phyloP scores from a whole-genome alignment of 2,797 vertebrate species.

The Selene dorsalis region DNA sequence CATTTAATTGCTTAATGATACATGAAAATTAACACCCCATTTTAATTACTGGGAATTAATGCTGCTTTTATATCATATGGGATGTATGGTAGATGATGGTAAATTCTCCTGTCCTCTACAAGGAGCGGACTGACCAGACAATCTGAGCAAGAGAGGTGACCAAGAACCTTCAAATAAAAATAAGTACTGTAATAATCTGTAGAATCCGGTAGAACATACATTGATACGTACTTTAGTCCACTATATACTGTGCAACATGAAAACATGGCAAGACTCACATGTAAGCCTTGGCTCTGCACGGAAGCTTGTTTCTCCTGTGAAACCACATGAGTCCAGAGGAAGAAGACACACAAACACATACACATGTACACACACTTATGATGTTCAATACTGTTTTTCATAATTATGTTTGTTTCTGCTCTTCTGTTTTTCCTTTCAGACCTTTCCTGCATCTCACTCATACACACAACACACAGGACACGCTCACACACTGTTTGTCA shows the following conservation, averaged over 20 bases:
- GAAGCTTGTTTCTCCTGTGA: conserved; percentile 43
- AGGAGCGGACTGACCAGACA: no score
- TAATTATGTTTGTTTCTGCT: conserved; percentile 1
- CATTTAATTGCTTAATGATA: no score
- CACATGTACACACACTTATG: conserved; percentile 5
- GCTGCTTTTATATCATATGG: no score
- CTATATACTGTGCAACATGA: conserved; percentile 2
- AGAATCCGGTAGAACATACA: neutral
- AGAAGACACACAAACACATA: neutral
- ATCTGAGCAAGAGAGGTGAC: neutral
- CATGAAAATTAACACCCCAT: no score
- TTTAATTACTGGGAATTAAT: no score
- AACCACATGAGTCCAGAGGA: conserved; percentile 37
- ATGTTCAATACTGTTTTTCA: neutral
- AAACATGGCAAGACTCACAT: conserved; percentile 22
- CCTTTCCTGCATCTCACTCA: neutral
- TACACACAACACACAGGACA: conserved; percentile 9
- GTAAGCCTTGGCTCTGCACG: conserved; percentile 31
- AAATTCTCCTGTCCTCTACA: no score
- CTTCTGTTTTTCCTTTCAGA: neutral
- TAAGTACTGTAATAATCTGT: neutral
- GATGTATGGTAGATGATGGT: no score
- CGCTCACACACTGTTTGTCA: conserved; percentile 33
- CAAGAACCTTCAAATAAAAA: neutral
- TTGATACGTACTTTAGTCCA: no score